Evolutionary conservation across 2,113 vertebrate genomes (phyloP), one percentile per base, ranked within the genome.

Genomic region (Potamarius usumacintae): DNA sequence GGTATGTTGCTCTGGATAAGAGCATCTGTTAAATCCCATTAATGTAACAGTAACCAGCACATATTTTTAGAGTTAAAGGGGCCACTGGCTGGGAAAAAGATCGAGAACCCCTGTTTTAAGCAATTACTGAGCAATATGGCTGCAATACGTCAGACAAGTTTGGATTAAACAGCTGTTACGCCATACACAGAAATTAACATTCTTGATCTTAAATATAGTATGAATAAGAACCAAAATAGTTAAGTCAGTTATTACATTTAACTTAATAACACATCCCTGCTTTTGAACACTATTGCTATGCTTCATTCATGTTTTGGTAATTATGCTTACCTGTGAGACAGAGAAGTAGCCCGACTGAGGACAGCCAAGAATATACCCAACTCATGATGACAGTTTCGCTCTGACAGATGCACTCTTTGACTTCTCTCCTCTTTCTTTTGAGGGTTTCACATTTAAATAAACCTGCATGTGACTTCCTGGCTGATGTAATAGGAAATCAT

Each of bases 391-490:
- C 5, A 34, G 27, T 65, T 83, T 83, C 22, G 12, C 62, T 65
- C 55, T 74, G 11, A 65, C n/a, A 55, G 11, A 14, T 7, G 2
- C 12, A 84, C 48, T 50, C 1, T 10, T 22, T 42, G 69, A 50
- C 22, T 8, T 72, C 18, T 58, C 27, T 63, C n/a, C 80, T 69
- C 20, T 80, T 74, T 63, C 71, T 79, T 86, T 10, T 55, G 18
- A 88, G 17, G 63, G 58, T 60, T 53, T 34, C 48, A 78, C 53
- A 15, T 22, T 50, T n/a, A n/a, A 27, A 52, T 27, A 15, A 83
- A 65, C 6, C 27, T 86, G 57, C 89, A 84, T 87, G 85, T 90
- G 89, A 90, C 89, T 62, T 60, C 71, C 67, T 86, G 25, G 27
- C 60, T 82, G 58, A 34, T 72, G 25, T 55, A 52, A 69, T 83